phyloP scores from a whole-genome alignment of 1,140 invertebrate genomes.

The Drosophila lacertosa region DNA sequence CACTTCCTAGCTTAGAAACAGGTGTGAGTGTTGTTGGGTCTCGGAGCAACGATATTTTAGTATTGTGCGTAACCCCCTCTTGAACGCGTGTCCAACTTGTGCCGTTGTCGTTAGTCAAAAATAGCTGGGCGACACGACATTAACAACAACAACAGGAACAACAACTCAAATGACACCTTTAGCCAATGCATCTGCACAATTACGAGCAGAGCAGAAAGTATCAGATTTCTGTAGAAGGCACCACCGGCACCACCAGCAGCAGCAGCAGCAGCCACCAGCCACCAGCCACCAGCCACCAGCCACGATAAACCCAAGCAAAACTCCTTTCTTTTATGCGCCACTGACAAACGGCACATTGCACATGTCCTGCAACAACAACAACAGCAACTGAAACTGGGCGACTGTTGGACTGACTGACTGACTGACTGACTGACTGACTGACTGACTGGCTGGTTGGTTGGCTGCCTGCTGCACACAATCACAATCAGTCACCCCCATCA shows the following conservation, averaged over 20 bases:
- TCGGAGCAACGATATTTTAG: not conserved
- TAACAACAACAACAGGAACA: slow-evolving; percentile 41
- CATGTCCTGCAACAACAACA: slow-evolving; percentile 61
- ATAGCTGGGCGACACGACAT: slow-evolving; percentile 56
- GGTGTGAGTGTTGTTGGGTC: slow-evolving; percentile 22
- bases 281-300: slow-evolving; percentile 59
- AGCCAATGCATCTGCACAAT: slow-evolving; percentile 78
- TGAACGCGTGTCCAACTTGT: slow-evolving; percentile 73
- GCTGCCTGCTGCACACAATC: slow-evolving; percentile 62
- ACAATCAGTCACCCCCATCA: slow-evolving; percentile 82
- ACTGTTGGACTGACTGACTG: slow-evolving; percentile 17
- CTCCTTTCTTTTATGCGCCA: slow-evolving; percentile 81
- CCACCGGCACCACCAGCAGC: slow-evolving; percentile 16
- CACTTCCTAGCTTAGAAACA: slow-evolving; percentile 25
- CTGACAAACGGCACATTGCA: slow-evolving; percentile 80
- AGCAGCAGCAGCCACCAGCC: slow-evolving; percentile 27
- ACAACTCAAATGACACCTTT: slow-evolving; percentile 77
- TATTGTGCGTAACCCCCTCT: slow-evolving; percentile 6
- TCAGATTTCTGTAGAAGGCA: slow-evolving; percentile 74
- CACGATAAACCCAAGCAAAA: slow-evolving; percentile 55
- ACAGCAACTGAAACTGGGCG: slow-evolving; percentile 24
- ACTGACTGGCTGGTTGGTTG: slow-evolving; percentile 18
- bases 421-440: slow-evolving; percentile 8
- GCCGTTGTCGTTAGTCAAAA: slow-evolving; percentile 67
- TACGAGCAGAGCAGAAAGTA: slow-evolving; percentile 67